A percentile compares a stretch with the other conserved stretches of the same genome.
Conservation (phyloP, 1,140 invertebrate genomes). For the Drosophila athabasca region DNA sequence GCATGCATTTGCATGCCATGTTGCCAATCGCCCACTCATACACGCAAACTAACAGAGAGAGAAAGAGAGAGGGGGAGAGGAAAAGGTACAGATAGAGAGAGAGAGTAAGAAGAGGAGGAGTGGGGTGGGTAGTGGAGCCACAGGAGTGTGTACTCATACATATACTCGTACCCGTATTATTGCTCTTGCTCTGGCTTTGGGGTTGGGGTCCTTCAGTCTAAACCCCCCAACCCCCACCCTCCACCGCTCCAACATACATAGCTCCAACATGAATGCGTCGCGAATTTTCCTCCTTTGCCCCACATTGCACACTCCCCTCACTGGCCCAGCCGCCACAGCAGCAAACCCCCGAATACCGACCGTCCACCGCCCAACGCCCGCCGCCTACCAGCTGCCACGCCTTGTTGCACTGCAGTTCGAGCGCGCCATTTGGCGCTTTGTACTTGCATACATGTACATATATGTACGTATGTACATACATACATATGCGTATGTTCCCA, state of each 20-base stretch:
- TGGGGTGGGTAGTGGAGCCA: too few species aligned
- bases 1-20: constrained; percentile 72
- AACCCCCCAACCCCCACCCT: too few species aligned
- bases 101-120: neutral
- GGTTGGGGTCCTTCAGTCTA: too few species aligned
- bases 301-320: constrained; percentile 1
- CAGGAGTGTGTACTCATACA: constrained; percentile 1
- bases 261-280: constrained; percentile 55
- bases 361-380: too few species aligned
- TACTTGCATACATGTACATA: constrained; percentile 5
- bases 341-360: too few species aligned
- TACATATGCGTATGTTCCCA: too few species aligned
- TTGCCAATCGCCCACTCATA: constrained; percentile 44
- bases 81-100: neutral
- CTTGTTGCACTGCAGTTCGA: constrained; percentile 62
- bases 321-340: too few species aligned
- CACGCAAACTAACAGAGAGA: neutral
- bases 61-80: neutral
- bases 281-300: constrained; percentile 42
- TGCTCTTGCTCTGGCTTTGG: neutral
- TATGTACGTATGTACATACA: too few species aligned
- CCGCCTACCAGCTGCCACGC: constrained; percentile 40
- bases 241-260: neutral
- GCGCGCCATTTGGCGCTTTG: constrained; percentile 70
- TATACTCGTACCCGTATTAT: neutral